phyloP scores from a whole-genome alignment of 2,888 invertebrate genomes.

The Mimumesa dahlbomi region DNA sequence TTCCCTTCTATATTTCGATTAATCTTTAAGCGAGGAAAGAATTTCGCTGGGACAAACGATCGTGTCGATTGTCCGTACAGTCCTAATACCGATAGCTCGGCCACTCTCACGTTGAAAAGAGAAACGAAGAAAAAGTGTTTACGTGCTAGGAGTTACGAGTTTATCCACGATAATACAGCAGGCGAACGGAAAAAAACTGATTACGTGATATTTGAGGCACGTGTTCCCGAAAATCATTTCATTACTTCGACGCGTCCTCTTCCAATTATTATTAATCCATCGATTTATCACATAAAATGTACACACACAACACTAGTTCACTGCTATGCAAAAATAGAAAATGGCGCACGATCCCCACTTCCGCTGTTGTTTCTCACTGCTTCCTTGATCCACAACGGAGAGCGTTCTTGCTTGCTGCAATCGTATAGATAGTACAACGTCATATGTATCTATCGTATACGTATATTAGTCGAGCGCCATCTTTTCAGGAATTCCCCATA shows the following conservation, averaged over 20 bases:
- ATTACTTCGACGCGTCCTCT: constrained; percentile 54
- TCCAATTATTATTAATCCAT: constrained; percentile 60
- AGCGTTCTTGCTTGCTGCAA: constrained; percentile 43
- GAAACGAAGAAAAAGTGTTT: constrained; percentile 64
- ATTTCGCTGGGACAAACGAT: constrained; percentile 23
- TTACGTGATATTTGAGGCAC: constrained; percentile 62
- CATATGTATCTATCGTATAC: constrained; percentile 8
- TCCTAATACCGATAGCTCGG: constrained; percentile 32
- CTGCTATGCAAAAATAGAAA: constrained; percentile 80
- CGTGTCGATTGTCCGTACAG: constrained; percentile 30
- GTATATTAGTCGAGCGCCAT: constrained; percentile 25
- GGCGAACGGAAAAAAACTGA: constrained; percentile 47
- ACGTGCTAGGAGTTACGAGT: constrained; percentile 51
- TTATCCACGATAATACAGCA: constrained; percentile 50
- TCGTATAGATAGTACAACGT: constrained; percentile 39
- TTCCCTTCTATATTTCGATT: constrained; percentile 59
- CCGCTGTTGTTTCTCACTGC: constrained; percentile 71
- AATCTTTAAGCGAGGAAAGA: constrained; percentile 43
- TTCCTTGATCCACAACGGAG: constrained; percentile 67
- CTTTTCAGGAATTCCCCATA: constrained; percentile 3
- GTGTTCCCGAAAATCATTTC: constrained; percentile 72
- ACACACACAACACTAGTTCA: constrained; percentile 77
- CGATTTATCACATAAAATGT: constrained; percentile 74
- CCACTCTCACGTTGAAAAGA: constrained; percentile 55
- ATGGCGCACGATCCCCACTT: constrained; percentile 76